phyloP scores from a whole-genome alignment of 2,888 invertebrate genomes.

The Drosophila cracens region DNA sequence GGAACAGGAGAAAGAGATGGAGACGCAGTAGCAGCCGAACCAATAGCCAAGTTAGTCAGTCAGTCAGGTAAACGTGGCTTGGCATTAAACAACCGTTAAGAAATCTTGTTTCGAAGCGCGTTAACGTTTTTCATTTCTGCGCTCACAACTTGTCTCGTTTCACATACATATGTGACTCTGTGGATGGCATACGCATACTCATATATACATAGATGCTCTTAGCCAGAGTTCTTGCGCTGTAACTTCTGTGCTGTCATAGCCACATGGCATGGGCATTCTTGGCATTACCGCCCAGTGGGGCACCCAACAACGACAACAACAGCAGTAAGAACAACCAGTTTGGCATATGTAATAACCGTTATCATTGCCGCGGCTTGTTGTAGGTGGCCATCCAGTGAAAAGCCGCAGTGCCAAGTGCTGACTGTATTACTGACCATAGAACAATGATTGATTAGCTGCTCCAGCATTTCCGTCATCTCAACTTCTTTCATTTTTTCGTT shows the following conservation, averaged over 20 bases:
- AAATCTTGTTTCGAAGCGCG: constrained; percentile 77
- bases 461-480: constrained; percentile 55
- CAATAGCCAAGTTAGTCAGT: constrained; percentile 64
- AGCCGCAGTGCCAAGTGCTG: constrained; percentile 46
- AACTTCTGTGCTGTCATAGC: constrained; percentile 57
- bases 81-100: constrained; percentile 81
- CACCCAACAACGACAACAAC: constrained; percentile 7
- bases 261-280: constrained; percentile 53
- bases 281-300: constrained; percentile 65
- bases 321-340: constrained; percentile 58
- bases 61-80: constrained; percentile 69
- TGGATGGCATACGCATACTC: constrained; percentile 39
- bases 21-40: constrained; percentile 28
- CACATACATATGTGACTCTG: constrained; percentile 26
- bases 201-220: constrained; percentile 12
- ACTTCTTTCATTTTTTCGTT: constrained; percentile 24
- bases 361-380: constrained; percentile 44
- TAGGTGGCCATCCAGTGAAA: constrained; percentile 63
- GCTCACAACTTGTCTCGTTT: constrained; percentile 53
- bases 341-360: constrained; percentile 76
- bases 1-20: constrained; percentile 6
- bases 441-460: constrained; percentile 57
- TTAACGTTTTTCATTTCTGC: constrained; percentile 45
- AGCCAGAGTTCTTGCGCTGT: constrained; percentile 50
- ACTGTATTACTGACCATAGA: constrained; percentile 32